These are phyloP conservation scores for Dendropsophus ebraccatus DNA, from an alignment of 2,113 vertebrate species.

Conservation along the genomic window DNA sequence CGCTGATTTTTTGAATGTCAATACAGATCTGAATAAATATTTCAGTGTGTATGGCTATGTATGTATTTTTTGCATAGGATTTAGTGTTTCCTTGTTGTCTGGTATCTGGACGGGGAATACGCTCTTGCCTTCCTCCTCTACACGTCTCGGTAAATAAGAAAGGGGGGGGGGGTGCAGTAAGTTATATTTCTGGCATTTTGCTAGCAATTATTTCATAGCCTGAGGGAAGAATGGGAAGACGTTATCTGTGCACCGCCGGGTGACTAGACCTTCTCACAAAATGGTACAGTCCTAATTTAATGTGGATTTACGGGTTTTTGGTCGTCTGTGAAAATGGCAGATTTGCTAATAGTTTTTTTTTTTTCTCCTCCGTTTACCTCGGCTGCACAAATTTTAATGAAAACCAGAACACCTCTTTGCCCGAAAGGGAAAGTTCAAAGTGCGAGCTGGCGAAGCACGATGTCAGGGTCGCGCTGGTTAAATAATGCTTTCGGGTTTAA, in stretches of 20 bases:
- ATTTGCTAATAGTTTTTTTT: conserved; percentile 65
- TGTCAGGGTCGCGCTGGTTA: not conserved
- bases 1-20: too few relatives aligned
- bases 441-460: not conserved
- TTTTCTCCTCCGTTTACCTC: conserved; percentile 56
- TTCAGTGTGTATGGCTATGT: too few relatives aligned
- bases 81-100: not conserved
- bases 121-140: too few relatives aligned
- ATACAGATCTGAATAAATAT: too few relatives aligned
- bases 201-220: conserved; percentile 61
- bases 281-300: conserved; percentile 60
- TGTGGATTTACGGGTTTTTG: conserved; percentile 61
- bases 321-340: conserved; percentile 67
- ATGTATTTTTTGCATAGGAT: too few relatives aligned
- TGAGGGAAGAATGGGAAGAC: conserved; percentile 62
- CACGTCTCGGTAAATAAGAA: not conserved
- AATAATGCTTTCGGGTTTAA: not conserved
- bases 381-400: conserved; percentile 59
- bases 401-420: conserved; percentile 19
- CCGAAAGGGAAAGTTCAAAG: not conserved
- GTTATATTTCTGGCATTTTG: not conserved
- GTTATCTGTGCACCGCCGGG: conserved; percentile 31
- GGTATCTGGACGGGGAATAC: not conserved
- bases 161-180: not conserved
- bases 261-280: conserved; percentile 57